Evolutionary conservation across 2,797 vertebrate species (phyloP).

Genomic region (Gambelia wislizenii): DNA sequence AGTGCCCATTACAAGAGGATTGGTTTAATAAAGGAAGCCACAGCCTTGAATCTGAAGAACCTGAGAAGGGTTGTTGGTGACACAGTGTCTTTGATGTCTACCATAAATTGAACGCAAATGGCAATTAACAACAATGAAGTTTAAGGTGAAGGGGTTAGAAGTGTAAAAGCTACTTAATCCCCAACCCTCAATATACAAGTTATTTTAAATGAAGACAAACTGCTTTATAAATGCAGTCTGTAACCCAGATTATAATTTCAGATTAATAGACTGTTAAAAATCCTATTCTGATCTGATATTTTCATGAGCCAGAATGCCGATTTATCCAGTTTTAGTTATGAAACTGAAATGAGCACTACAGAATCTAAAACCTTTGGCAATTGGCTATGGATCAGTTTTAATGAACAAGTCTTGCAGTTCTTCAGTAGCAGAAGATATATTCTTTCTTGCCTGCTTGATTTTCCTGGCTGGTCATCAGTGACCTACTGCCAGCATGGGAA

Average conservation of each 20-base stretch:
- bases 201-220: background rate
- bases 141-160: background rate
- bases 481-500: background rate
- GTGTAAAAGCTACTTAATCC: background rate
- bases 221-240: background rate
- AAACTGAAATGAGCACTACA: background rate
- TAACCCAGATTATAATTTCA: background rate
- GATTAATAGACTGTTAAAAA: background rate
- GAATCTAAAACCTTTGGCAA: background rate
- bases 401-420: background rate
- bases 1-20: too few species aligned
- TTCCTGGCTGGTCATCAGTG: background rate
- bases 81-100: too few species aligned
- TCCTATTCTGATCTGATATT: background rate
- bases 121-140: too few species aligned
- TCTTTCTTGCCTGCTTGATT: background rate
- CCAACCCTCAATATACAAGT: background rate
- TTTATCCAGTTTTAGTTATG: background rate
- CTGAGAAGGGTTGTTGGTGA: too few species aligned
- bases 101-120: too few species aligned
- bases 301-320: background rate
- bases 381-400: background rate
- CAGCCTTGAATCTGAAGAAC: too few species aligned
- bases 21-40: too few species aligned
- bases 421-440: background rate